These are phyloP conservation scores for Amphipoea oculea DNA, from an alignment of 2,888 invertebrate genomes.

Conservation along the genomic window DNA sequence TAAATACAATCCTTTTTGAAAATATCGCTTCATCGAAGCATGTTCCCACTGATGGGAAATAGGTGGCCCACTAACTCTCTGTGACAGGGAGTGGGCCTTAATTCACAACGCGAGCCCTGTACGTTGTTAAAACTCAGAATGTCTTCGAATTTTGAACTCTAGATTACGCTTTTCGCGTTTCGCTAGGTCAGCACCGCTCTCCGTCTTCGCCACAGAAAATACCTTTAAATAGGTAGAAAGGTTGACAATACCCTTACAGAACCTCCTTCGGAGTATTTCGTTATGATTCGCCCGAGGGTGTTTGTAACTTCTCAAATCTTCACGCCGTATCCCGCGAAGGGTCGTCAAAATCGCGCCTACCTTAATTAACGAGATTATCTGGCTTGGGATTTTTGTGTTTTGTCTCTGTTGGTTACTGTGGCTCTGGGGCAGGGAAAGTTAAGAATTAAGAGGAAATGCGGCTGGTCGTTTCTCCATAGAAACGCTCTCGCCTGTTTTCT, in stretches of 20 bases:
- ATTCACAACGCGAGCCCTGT: background rate
- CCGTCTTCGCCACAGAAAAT: background rate
- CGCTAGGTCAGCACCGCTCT: background rate
- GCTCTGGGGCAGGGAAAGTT: background rate
- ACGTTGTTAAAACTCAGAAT: background rate
- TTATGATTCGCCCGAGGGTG: constrained; percentile 17
- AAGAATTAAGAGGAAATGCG: background rate
- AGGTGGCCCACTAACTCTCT: background rate
- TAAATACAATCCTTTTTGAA: background rate
- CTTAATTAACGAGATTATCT: constrained; percentile 44
- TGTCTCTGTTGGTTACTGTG: background rate
- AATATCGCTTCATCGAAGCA: background rate
- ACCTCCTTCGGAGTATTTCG: background rate
- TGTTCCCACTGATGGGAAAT: no score
- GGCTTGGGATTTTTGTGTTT: background rate
- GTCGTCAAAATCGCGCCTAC: constrained; percentile 8
- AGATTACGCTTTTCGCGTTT: background rate
- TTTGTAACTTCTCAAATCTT: constrained; percentile 32
- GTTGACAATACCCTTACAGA: background rate
- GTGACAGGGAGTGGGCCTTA: background rate
- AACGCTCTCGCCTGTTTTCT: no score
- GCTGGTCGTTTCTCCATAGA: no score
- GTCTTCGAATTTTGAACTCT: background rate
- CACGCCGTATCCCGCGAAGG: constrained; percentile 5
- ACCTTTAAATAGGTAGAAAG: background rate